These are phyloP conservation scores for Drosophila longiperda DNA, from an alignment of 2,888 invertebrate species.

Conservation along the genomic window DNA sequence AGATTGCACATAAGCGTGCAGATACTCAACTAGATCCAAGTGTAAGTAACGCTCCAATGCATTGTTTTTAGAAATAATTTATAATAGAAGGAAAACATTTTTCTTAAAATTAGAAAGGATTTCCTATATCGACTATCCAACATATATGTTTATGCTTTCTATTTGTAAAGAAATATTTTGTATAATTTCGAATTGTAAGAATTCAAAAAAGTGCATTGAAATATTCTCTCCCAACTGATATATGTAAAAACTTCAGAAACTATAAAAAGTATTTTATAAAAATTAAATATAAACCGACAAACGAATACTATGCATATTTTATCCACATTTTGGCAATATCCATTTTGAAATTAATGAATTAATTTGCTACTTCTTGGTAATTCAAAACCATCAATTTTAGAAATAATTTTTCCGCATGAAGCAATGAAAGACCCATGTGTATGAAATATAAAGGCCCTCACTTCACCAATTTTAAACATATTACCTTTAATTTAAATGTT, in stretches of 20 bases:
- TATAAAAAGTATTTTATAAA: not conserved
- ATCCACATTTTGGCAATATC: too few species aligned
- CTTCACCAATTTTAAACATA: too few species aligned
- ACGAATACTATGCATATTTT: not conserved
- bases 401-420: too few species aligned
- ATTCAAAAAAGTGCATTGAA: not conserved
- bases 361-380: too few species aligned
- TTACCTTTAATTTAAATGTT: too few species aligned
- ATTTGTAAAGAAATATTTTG: not conserved
- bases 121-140: not conserved
- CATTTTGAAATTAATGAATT: too few species aligned
- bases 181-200: not conserved
- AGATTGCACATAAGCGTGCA: constrained; percentile 26
- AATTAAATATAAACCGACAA: not conserved
- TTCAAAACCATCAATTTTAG: too few species aligned
- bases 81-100: not conserved
- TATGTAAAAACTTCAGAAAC: not conserved
- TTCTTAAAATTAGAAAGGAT: not conserved
- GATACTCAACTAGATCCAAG: not conserved
- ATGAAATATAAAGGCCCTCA: too few species aligned
- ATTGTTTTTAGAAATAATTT: not conserved
- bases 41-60: not conserved
- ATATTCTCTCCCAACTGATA: not conserved
- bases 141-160: not conserved
- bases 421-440: too few species aligned